Base-by-base conservation (phyloP, 1,140 invertebrate species). In the Dryas iulia region DNA sequence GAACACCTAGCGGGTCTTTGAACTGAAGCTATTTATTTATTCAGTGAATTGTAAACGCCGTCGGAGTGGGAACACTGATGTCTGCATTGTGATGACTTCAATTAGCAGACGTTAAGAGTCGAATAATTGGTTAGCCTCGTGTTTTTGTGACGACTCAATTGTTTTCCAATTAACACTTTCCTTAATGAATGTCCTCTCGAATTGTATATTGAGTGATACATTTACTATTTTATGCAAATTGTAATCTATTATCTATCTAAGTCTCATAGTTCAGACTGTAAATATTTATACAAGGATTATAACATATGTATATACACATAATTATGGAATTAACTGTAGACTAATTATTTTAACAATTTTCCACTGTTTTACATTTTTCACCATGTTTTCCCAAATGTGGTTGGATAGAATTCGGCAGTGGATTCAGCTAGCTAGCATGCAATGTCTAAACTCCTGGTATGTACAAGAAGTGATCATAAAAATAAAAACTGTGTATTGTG, bases 51-150 rank as follows among this genome's bases (percentile, higher is more conserved):
- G 64, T 52, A 59, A 72, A 73, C 62, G 60, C 31, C 72, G 64
- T 66, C 68, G 72, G 63, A 60, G 68, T 66, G 64, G 72, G 62
- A 74, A 57, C 54, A 69, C 64, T 69, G 72, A 62, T 59, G 66
- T 69, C 72, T 74, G 72, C 72, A 74, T 74, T 74, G 72, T 74
- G 72, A 74, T 74, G 64, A 65, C 39, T 71, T 74, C 72, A 74
- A 74, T 74, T 74, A 74, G 72, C 69, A 74, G 63, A 71, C 62
- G 72, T 71, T 68, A 74, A 74, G 72, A 71, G 72, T 35, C 63
- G 57, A 57, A 56, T 74, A 74, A 74, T 74, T 74, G 72, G 72
- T 65, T 73, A 62, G 62, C 56, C 57, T 62, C 24, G 59, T 57
- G 71, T 66, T 65, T 66, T 73, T 62, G 57, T 70, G 61, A 61